Conservation (phyloP, 2,888 invertebrate genomes). For the Blera fallax region DNA sequence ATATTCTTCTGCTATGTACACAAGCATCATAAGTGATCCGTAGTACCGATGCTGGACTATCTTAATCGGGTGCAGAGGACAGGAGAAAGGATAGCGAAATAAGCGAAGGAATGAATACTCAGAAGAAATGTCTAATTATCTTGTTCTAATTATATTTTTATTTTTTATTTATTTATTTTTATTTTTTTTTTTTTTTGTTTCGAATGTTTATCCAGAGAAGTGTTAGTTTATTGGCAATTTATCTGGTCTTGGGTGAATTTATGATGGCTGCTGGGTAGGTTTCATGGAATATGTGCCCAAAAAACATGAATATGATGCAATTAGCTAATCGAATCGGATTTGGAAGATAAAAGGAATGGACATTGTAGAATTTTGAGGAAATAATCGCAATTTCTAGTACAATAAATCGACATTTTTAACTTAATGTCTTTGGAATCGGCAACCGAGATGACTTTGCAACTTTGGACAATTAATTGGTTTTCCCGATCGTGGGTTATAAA, state of each 20-base stretch:
- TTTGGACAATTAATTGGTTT: constrained; percentile 24
- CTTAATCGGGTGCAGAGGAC: constrained; percentile 45
- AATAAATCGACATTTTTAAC: neutral
- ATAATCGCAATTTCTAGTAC: neutral
- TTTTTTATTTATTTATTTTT: neutral
- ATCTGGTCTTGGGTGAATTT: constrained; percentile 49
- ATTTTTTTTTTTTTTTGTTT: neutral
- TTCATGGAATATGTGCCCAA: constrained; percentile 10
- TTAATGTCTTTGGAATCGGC: neutral
- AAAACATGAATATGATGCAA: constrained; percentile 13
- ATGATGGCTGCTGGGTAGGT: constrained; percentile 30
- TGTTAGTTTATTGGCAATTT: constrained; percentile 47
- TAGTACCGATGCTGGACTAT: constrained; percentile 43
- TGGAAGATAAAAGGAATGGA: no score
- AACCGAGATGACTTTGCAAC: neutral
- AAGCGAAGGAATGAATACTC: constrained; percentile 35
- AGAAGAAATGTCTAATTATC: constrained; percentile 42
- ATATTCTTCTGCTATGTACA: constrained; percentile 41
- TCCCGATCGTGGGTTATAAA: constrained; percentile 1
- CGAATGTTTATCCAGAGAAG: constrained; percentile 47
- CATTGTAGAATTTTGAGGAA: neutral
- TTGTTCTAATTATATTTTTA: constrained; percentile 41
- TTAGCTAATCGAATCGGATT: neutral
- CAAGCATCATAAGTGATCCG: constrained; percentile 58
- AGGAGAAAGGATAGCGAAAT: constrained; percentile 42